phyloP scores from a whole-genome alignment of 2,113 vertebrate genomes.

The Syngnathus typhle region DNA sequence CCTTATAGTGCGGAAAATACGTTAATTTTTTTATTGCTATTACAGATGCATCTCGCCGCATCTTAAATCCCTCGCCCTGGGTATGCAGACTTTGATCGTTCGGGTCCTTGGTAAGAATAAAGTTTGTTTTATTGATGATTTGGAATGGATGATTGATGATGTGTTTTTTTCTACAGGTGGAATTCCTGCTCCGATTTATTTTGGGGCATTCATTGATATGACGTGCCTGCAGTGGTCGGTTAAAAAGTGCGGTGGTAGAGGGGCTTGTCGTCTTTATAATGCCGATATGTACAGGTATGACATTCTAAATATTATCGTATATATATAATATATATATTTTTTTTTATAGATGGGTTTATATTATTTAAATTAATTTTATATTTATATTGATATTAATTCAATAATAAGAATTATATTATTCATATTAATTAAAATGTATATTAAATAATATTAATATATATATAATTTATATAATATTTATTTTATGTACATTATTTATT shows the following conservation, averaged over 20 bases:
- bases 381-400: too few relatives aligned
- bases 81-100: slow-evolving; percentile 71
- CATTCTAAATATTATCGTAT: not conserved
- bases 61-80: slow-evolving; percentile 84
- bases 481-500: too few relatives aligned
- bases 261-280: slow-evolving; percentile 82
- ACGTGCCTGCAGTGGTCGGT: slow-evolving; percentile 84
- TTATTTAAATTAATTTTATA: too few relatives aligned
- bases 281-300: slow-evolving; percentile 69
- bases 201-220: slow-evolving; percentile 80
- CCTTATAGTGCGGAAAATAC: too few relatives aligned
- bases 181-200: slow-evolving; percentile 83
- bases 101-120: slow-evolving; percentile 75
- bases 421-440: too few relatives aligned
- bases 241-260: slow-evolving; percentile 71
- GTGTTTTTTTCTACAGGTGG: slow-evolving; percentile 54
- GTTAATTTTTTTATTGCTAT: slow-evolving; percentile 29
- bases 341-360: too few relatives aligned
- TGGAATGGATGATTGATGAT: not conserved
- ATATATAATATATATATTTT: too few relatives aligned
- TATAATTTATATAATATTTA: too few relatives aligned
- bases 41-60: slow-evolving; percentile 81
- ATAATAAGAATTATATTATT: too few relatives aligned
- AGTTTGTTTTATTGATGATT: not conserved
- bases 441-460: too few relatives aligned